These are phyloP conservation scores for Danio albolineatus DNA, from an alignment of 2,797 vertebrate species.

Conservation along the genomic window DNA sequence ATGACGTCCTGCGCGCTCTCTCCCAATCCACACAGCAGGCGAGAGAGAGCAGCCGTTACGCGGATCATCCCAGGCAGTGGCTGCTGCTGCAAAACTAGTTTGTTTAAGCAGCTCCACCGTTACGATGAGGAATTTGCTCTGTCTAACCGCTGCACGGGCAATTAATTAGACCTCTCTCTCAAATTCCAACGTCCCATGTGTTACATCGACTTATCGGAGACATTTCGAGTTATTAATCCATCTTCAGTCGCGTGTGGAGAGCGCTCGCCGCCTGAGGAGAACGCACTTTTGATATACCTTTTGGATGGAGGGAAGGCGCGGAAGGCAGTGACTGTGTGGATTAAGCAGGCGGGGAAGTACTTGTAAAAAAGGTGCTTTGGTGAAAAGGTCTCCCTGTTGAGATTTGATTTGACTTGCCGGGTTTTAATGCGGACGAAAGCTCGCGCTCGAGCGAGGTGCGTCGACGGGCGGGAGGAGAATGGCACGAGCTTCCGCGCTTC, in stretches of 20 bases:
- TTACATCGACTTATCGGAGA: neutral
- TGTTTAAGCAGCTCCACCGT: slow-evolving; percentile 39
- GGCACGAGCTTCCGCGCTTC: slow-evolving; percentile 61
- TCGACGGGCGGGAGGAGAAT: slow-evolving; percentile 58
- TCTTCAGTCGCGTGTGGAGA: slow-evolving; percentile 22
- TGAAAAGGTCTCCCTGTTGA: slow-evolving; percentile 63
- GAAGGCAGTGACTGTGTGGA: slow-evolving; percentile 59
- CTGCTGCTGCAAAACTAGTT: slow-evolving; percentile 49
- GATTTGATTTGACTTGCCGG: slow-evolving; percentile 69
- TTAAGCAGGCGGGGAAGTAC: slow-evolving; percentile 45
- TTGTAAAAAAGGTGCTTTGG: slow-evolving; percentile 52
- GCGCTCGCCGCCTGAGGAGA: slow-evolving; percentile 49
- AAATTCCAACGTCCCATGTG: neutral
- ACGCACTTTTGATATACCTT: slow-evolving; percentile 33
- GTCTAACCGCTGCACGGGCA: neutral
- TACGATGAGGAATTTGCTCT: slow-evolving; percentile 17
- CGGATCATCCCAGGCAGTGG: slow-evolving; percentile 41
- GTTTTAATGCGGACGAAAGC: slow-evolving; percentile 73
- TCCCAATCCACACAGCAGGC: slow-evolving; percentile 41
- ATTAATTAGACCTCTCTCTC: slow-evolving; percentile 1
- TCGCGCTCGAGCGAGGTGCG: slow-evolving; percentile 53
- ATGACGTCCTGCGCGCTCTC: slow-evolving; percentile 57
- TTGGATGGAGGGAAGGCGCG: slow-evolving; percentile 47
- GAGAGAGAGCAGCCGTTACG: slow-evolving; percentile 45
- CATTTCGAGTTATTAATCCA: slow-evolving; percentile 27